Percentiles rank a stretch among this genome's conserved stretches.
Conservation (phyloP, 2,797 vertebrate species). For the Phoeniculus purpureus region DNA sequence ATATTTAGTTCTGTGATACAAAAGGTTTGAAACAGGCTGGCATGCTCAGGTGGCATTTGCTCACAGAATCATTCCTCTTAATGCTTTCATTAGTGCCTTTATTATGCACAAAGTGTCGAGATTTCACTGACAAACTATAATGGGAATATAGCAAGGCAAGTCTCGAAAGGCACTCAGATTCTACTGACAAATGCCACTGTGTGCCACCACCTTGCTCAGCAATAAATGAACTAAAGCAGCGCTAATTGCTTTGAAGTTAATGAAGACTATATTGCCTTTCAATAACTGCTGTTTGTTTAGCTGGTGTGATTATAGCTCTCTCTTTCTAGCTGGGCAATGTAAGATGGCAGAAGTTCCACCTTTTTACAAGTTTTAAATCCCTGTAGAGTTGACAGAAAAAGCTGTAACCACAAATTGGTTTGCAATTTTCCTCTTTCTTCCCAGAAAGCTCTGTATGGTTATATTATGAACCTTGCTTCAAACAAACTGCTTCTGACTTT, state of each 20-base stretch:
- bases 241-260: conserved; percentile 75
- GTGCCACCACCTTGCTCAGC: conserved; percentile 33
- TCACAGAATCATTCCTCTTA: background rate
- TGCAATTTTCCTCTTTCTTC: conserved; percentile 79
- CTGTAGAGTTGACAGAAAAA: conserved; percentile 78
- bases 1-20: background rate
- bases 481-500: conserved; percentile 83
- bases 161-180: conserved; percentile 38
- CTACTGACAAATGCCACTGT: conserved; percentile 54
- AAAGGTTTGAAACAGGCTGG: background rate
- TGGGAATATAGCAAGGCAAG: background rate
- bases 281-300: conserved; percentile 75
- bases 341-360: conserved; percentile 75
- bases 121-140: background rate
- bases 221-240: conserved; percentile 59
- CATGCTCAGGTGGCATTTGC: background rate
- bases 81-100: background rate
- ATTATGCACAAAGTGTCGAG: background rate
- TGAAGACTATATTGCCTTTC: conserved; percentile 75
- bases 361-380: conserved; percentile 82
- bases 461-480: conserved; percentile 81
- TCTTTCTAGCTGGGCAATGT: conserved; percentile 64
- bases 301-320: conserved; percentile 63
- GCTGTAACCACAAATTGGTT: conserved; percentile 82
- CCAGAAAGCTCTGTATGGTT: conserved; percentile 75